These are phyloP conservation scores for Dicycla oo DNA, from an alignment of 2,888 invertebrate species.

Conservation along the genomic window DNA sequence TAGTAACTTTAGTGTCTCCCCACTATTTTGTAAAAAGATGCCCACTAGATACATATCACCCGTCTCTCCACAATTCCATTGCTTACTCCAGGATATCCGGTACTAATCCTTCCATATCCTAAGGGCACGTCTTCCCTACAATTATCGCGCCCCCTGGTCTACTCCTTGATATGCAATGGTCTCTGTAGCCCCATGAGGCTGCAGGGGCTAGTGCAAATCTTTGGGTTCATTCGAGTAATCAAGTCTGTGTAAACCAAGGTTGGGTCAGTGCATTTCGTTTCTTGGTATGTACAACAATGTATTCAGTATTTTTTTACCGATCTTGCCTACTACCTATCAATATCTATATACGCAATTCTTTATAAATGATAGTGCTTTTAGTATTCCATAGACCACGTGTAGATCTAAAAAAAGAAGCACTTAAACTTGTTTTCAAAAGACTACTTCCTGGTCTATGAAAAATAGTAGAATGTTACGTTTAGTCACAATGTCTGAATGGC, in stretches of 20 bases:
- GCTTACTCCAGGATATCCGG: too few relatives aligned
- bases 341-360: not conserved
- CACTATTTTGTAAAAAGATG: not conserved
- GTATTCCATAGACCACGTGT: not conserved
- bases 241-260: too few relatives aligned
- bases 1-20: not conserved
- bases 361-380: constrained; percentile 6
- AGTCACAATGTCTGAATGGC: constrained; percentile 62
- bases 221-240: too few relatives aligned
- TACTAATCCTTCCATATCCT: too few relatives aligned
- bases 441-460: constrained; percentile 55
- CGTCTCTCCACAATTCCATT: too few relatives aligned
- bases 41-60: too few relatives aligned
- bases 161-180: too few relatives aligned
- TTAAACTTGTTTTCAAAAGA: constrained; percentile 14
- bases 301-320: not conserved
- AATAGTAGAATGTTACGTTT: constrained; percentile 55
- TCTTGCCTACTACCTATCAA: not conserved
- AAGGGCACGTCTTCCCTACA: too few relatives aligned
- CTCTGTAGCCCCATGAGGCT: too few relatives aligned
- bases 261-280: too few relatives aligned
- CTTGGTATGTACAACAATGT: not conserved
- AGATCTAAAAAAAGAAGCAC: constrained; percentile 26
- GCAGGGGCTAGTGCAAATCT: too few relatives aligned
- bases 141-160: too few relatives aligned